Conservation (phyloP, 2,888 invertebrate species). For the Baronia brevicornis region DNA sequence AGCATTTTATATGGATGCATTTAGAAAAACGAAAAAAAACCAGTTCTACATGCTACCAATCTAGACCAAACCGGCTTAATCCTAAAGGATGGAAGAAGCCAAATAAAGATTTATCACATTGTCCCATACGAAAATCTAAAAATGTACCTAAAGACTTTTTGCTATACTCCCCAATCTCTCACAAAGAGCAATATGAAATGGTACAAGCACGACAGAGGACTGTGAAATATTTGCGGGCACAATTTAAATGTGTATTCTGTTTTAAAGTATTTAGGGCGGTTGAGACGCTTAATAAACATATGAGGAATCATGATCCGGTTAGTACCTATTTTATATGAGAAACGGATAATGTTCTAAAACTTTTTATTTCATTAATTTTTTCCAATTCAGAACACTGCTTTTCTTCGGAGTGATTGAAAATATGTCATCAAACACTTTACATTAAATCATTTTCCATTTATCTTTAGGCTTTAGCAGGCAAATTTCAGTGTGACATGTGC, state of each 20-base stretch:
- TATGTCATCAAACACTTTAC: background rate
- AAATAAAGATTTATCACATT: constrained; percentile 25
- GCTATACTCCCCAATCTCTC: constrained; percentile 40
- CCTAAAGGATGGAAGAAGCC: constrained; percentile 28
- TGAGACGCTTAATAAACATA: constrained; percentile 50
- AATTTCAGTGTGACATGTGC: constrained; percentile 56
- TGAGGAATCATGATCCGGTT: constrained; percentile 64
- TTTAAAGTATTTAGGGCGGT: constrained; percentile 50
- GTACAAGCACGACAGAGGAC: constrained; percentile 40
- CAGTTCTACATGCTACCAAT: constrained; percentile 36
- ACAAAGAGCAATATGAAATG: constrained; percentile 51
- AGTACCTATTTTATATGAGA: no score
- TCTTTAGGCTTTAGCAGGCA: constrained; percentile 41
- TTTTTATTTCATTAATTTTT: no score
- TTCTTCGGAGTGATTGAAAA: no score
- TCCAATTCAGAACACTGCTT: no score
- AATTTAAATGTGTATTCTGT: constrained; percentile 50
- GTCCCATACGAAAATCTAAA: constrained; percentile 29
- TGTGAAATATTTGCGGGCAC: constrained; percentile 51
- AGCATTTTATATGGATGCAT: constrained; percentile 51
- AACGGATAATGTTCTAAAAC: no score
- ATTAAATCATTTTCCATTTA: constrained; percentile 3
- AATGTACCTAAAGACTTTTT: constrained; percentile 47
- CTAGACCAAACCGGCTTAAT: constrained; percentile 40
- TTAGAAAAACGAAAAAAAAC: constrained; percentile 38